A percentile compares a stretch with the other conserved stretches of the same genome.
Evolutionary conservation across 2,113 vertebrate genomes (phyloP).

Genomic region (Cichladusa arquata): DNA sequence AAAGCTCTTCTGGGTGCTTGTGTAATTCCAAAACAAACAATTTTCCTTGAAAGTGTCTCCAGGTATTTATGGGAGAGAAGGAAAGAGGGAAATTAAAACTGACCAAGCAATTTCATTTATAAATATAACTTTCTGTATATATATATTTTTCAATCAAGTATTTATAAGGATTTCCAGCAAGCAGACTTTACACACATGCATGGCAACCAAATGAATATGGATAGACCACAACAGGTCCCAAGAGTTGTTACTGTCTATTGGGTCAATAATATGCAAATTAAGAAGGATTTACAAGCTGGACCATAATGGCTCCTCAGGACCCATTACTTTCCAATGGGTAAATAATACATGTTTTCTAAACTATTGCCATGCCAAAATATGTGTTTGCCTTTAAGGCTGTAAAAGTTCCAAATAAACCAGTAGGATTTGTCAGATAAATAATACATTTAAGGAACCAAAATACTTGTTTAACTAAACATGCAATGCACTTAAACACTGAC

Average conservation of each 20-base stretch:
- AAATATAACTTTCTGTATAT: background rate
- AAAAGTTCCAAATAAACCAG: conserved; percentile 54
- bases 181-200: conserved; percentile 11
- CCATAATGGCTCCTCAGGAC: conserved; percentile 66
- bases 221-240: conserved; percentile 57
- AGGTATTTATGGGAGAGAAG: conserved; percentile 27
- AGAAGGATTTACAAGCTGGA: conserved; percentile 63
- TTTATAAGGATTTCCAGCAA: conserved; percentile 46
- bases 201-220: conserved; percentile 48
- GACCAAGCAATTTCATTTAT: conserved; percentile 39
- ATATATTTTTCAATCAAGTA: conserved; percentile 49
- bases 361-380: conserved; percentile 49
- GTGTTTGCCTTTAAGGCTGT: conserved; percentile 30
- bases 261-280: conserved; percentile 57
- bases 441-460: conserved; percentile 32
- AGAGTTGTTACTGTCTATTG: conserved; percentile 46
- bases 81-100: conserved; percentile 52
- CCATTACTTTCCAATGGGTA: conserved; percentile 66
- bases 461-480: conserved; percentile 9
- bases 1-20: conserved; percentile 16
- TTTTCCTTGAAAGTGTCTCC: conserved; percentile 33
- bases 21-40: conserved; percentile 19
- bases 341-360: conserved; percentile 72
- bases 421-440: conserved; percentile 37
- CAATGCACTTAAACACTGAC: background rate